Base-by-base conservation (phyloP, 2,797 vertebrate genomes). In the Ctenochaetus hawaiiensis region DNA sequence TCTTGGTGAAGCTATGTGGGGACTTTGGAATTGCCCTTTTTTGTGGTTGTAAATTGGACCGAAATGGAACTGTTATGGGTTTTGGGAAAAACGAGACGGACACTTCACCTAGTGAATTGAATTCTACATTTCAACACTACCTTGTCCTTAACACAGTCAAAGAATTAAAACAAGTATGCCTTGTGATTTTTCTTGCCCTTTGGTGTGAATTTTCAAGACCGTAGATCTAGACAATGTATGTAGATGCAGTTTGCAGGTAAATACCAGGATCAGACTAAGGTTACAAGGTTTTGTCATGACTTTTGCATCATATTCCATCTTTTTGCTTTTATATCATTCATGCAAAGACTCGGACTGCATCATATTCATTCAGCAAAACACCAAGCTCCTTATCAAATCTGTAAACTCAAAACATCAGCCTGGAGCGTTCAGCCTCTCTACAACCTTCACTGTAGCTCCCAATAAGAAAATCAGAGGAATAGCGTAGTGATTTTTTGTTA, bases 401-500 rank as follows among this genome's bases (percentile, higher is more conserved):
- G 51, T 30, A 18, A 69, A 53, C 37, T 59, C 57, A 56, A 58
- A 68, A 75, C 71, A 59, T 44, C 54, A 44, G 64, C 76, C 44
- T 2, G 10, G 60, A 30, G 56, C 13, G 2, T 52, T 63, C 61
- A 64, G 23, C 65, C n/a, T 9, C 71, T 75, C 77, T 34, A 5
- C 82, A 79, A 74, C 72, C 75, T 83, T 80, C 64, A 45, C 70
- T 47, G 67, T 68, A 73, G 78, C 67, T 20, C 41, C 78, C 84
- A 67, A 81, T 78, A 57, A 80, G 77, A 81, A 79, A 69, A 78
- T 84, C 81, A 71, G 67, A 78, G 75, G 53, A 67, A 78, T 51
- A 37, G 83, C 23, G n/a, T 73, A 78, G 83, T 85, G 87, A 89
- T 89, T 93, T 84, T 85, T 85, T 5, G 79, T 85, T 86, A 88